Conservation (phyloP, 2,113 vertebrate species). For the Notarius lentiginosus region DNA sequence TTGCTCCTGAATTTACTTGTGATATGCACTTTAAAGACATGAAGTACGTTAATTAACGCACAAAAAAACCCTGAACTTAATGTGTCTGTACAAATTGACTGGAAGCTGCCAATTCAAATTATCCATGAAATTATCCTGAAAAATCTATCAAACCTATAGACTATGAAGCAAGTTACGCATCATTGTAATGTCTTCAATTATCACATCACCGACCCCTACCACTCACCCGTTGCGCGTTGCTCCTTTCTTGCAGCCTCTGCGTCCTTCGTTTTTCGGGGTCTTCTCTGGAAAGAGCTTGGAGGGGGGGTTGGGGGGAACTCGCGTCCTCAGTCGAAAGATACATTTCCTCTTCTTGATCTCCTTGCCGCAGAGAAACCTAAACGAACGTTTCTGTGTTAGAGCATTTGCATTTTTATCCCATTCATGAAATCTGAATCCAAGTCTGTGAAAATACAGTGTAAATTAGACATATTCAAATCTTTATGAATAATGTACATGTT, state of each 20-base stretch:
- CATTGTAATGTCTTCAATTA: neutral
- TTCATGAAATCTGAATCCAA: neutral
- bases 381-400: neutral
- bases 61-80: too few relatives aligned
- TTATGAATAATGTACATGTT: neutral
- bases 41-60: too few relatives aligned
- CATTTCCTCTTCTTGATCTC: constrained; percentile 98
- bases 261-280: constrained; percentile 64
- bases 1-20: too few relatives aligned
- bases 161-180: neutral
- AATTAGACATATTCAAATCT: neutral
- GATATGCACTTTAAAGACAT: too few relatives aligned
- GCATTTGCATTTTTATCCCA: neutral
- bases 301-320: constrained; percentile 89
- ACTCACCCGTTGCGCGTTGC: constrained; percentile 72
- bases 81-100: too few relatives aligned
- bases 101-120: too few relatives aligned
- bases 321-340: constrained; percentile 90
- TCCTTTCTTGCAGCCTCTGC: constrained; percentile 73
- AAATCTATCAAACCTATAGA: neutral
- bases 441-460: neutral
- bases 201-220: neutral
- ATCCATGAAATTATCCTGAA: neutral
- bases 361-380: constrained; percentile 92
- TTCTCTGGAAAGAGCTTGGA: constrained; percentile 87